Conservation (phyloP, 92 coral and sea anemone genomes). For the Bergia puertoricense region DNA sequence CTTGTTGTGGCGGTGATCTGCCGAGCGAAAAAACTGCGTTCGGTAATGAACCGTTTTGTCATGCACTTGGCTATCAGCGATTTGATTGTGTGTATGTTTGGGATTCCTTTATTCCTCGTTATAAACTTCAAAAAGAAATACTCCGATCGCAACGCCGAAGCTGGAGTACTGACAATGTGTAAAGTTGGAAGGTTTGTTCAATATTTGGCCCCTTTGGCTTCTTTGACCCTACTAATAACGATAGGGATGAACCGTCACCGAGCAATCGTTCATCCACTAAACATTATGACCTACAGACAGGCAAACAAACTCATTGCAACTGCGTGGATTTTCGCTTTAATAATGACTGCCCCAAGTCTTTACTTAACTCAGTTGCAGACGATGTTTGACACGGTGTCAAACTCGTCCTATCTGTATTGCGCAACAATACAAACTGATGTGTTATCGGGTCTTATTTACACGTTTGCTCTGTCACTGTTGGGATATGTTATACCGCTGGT, state of each 20-base stretch:
- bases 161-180: conserved; percentile 46
- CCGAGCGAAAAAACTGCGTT: conserved; percentile 74
- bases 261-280: conserved; percentile 82
- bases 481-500: conserved; percentile 75
- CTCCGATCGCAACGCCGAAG: not conserved
- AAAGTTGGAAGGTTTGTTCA: conserved; percentile 77
- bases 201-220: conserved; percentile 81
- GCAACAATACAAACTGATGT: conserved; percentile 76
- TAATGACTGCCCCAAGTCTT: conserved; percentile 68
- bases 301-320: conserved; percentile 75
- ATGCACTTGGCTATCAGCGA: conserved; percentile 83
- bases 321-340: conserved; percentile 77
- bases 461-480: conserved; percentile 57
- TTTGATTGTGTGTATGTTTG: conserved; percentile 70
- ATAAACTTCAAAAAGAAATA: conserved; percentile 61
- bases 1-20: conserved; percentile 72
- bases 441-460: conserved; percentile 54
- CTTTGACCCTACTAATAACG: conserved; percentile 83
- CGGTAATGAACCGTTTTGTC: conserved; percentile 92
- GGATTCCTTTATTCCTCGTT: conserved; percentile 72
- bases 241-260: conserved; percentile 83
- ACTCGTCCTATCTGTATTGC: conserved; percentile 61
- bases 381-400: conserved; percentile 31
- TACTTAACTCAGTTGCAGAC: conserved; percentile 59
- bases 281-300: conserved; percentile 68